Evolutionary conservation across 2,113 vertebrate species (phyloP).

Genomic region (Embiotoca jacksoni): DNA sequence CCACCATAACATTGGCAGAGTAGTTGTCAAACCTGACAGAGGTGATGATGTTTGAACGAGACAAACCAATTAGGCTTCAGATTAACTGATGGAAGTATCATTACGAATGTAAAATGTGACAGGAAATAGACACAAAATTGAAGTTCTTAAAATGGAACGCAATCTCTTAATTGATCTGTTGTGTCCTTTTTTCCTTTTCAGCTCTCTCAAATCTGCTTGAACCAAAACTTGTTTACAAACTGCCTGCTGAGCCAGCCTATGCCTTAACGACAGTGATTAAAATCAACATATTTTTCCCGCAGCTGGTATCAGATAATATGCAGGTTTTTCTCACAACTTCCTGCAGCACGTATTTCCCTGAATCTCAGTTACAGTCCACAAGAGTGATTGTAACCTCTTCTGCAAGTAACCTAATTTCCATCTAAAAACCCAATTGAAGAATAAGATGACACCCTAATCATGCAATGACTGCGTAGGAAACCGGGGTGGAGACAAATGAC

Average conservation of each 20-base stretch:
- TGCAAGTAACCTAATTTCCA: not conserved
- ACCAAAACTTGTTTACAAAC: conserved; percentile 12
- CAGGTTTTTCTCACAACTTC: not conserved
- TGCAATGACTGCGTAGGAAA: not conserved
- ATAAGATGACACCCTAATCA: not conserved
- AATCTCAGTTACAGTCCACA: not conserved
- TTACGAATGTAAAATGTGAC: not conserved
- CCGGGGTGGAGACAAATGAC: conserved; percentile 18
- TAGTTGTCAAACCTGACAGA: conserved; percentile 94
- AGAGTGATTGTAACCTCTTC: not conserved
- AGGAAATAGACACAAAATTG: not conserved
- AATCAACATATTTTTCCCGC: not conserved
- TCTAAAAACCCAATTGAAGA: not conserved
- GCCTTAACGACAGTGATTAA: not conserved
- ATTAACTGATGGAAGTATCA: not conserved
- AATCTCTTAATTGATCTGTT: not conserved
- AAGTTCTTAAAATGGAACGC: not conserved
- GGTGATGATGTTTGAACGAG: not conserved
- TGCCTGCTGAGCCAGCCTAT: not conserved
- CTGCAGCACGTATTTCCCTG: not conserved
- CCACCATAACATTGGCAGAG: conserved; percentile 99
- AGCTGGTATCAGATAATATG: conserved; percentile 8
- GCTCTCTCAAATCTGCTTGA: not conserved
- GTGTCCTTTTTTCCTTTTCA: not conserved
- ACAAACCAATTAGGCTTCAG: not conserved